Percentiles rank a stretch among this genome's conserved stretches.
Evolutionary conservation across 2,888 invertebrate genomes (phyloP).

Genomic region (Trachelus tabidus): DNA sequence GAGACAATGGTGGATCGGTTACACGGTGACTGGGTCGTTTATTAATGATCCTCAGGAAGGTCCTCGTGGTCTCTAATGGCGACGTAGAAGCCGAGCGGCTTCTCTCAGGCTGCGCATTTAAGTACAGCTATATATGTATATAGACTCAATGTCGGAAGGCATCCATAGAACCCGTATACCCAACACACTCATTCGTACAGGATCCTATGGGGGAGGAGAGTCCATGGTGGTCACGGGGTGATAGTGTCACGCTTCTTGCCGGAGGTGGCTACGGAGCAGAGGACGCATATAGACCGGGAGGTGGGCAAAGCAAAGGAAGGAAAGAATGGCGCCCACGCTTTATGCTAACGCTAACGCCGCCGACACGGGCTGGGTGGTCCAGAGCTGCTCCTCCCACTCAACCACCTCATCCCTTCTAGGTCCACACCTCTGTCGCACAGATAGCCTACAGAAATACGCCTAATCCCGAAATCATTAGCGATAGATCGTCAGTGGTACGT

Average conservation of each 20-base stretch:
- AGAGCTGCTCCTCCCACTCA: constrained; percentile 61
- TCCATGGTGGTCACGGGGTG: constrained; percentile 13
- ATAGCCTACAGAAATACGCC: neutral
- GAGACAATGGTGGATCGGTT: constrained; percentile 57
- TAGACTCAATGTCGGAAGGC: neutral
- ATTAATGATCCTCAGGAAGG: constrained; percentile 53
- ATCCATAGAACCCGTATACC: neutral
- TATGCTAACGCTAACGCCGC: constrained; percentile 62
- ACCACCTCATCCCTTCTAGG: constrained; percentile 43
- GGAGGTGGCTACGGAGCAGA: constrained; percentile 27
- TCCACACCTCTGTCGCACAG: constrained; percentile 42
- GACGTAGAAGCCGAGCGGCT: constrained; percentile 16
- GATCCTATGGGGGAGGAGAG: neutral
- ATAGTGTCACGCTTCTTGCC: constrained; percentile 25
- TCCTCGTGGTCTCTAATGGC: constrained; percentile 34
- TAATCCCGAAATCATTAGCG: neutral
- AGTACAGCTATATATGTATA: neutral
- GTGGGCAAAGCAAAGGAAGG: constrained; percentile 45
- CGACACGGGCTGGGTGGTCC: constrained; percentile 66
- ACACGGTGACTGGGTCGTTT: constrained; percentile 55
- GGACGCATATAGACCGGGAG: constrained; percentile 36
- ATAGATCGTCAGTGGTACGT: neutral
- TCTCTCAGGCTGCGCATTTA: neutral
- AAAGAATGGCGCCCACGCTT: constrained; percentile 64
- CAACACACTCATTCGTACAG: neutral